These are phyloP conservation scores for Erythrocercus mccallii DNA, from an alignment of 2,113 vertebrate genomes.

Conservation along the genomic window DNA sequence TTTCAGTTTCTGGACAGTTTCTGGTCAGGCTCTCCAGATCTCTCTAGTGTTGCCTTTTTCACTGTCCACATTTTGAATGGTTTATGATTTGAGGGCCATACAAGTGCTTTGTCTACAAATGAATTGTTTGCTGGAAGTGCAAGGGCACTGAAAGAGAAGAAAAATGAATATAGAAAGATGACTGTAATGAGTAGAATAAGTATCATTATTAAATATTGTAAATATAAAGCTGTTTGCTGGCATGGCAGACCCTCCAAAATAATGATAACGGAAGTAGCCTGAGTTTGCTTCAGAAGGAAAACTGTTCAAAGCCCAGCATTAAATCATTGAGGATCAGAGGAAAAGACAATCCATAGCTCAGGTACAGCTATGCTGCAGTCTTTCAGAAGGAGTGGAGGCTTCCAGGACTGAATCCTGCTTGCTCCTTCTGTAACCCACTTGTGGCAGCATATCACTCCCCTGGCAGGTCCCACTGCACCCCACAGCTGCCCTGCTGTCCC, in stretches of 20 bases:
- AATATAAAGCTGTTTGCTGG: background rate
- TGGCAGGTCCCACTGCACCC: background rate
- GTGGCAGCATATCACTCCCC: background rate
- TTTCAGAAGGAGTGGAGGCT: background rate
- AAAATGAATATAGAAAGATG: background rate
- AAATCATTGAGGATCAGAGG: background rate
- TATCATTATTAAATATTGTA: slow-evolving; percentile 2
- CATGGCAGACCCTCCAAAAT: background rate
- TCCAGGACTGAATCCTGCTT: background rate
- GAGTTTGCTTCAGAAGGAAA: slow-evolving; percentile 13
- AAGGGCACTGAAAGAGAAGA: background rate
- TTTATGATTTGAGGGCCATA: background rate
- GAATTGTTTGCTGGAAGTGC: background rate
- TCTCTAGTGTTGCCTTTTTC: background rate
- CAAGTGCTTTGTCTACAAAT: background rate
- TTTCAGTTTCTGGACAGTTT: background rate
- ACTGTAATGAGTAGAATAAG: background rate
- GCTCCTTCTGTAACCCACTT: background rate
- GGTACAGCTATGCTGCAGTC: background rate
- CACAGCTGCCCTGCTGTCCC: fast-evolving
- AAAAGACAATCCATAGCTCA: background rate
- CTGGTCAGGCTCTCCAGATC: background rate
- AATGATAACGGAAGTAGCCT: background rate
- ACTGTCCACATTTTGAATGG: background rate
- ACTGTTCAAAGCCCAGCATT: background rate